Conservation (phyloP, 2,113 vertebrate genomes). For the Leptobrachium ailaonicum region DNA sequence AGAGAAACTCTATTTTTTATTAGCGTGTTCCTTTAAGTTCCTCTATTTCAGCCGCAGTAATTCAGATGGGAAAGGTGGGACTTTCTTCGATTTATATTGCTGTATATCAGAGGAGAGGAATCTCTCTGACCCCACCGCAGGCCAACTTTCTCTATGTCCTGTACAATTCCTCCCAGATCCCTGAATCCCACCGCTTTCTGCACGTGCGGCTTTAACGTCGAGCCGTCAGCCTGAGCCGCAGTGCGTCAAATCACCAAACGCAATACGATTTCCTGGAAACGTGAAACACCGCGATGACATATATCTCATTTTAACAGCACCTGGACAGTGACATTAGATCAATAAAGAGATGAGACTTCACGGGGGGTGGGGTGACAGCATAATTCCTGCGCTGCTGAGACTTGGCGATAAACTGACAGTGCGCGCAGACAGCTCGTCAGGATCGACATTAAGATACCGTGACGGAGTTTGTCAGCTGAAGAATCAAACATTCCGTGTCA, state of each 20-base stretch:
- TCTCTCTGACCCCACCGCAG: no score
- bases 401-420: background rate
- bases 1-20: no score
- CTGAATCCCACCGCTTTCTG: no score
- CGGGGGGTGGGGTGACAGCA: conserved; percentile 2
- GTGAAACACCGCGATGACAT: background rate
- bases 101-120: no score
- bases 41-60: no score
- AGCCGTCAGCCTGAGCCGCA: background rate
- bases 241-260: background rate
- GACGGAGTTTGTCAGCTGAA: background rate
- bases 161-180: no score
- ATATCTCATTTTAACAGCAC: conserved; percentile 22
- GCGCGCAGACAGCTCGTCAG: background rate
- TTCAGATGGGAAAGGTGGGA: no score
- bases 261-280: conserved; percentile 17
- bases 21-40: no score
- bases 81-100: no score
- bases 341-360: conserved; percentile 9
- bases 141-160: no score
- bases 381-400: conserved; percentile 6
- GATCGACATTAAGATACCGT: background rate
- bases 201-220: no score
- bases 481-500: background rate
- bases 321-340: conserved; percentile 28